Conservation (phyloP, 2,888 invertebrate genomes). For the Aspidapion aeneum region DNA sequence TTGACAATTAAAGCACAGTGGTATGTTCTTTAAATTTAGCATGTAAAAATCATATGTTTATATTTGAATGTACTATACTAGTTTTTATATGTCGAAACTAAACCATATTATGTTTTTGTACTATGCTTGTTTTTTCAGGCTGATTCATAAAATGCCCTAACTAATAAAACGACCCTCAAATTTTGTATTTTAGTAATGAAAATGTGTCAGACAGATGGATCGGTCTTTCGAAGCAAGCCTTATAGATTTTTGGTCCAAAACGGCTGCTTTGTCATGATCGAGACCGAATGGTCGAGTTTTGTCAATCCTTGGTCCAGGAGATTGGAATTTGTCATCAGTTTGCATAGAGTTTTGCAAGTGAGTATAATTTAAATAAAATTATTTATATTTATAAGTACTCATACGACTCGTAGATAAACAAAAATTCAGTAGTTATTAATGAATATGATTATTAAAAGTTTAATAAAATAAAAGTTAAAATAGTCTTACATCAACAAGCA, state of each 20-base stretch:
- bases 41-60: no score
- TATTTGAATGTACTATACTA: no score
- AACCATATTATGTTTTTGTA: no score
- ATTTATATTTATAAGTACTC: not conserved
- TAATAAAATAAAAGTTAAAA: no score
- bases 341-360: constrained; percentile 75
- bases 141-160: not conserved
- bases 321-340: constrained; percentile 85
- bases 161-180: not conserved
- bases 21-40: no score
- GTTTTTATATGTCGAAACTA: no score
- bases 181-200: constrained; percentile 55
- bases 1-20: no score
- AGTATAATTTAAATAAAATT: constrained; percentile 41
- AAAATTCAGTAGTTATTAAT: constrained; percentile 1
- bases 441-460: constrained; percentile 7
- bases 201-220: constrained; percentile 62
- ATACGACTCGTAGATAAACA: not conserved
- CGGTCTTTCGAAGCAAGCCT: constrained; percentile 70
- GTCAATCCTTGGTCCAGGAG: constrained; percentile 91
- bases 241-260: constrained; percentile 79
- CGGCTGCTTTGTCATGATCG: constrained; percentile 77
- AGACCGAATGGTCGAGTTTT: constrained; percentile 92
- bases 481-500: no score
- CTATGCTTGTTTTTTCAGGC: no score